phyloP scores from a whole-genome alignment of 2,888 invertebrate genomes.

The Phasia obesa region DNA sequence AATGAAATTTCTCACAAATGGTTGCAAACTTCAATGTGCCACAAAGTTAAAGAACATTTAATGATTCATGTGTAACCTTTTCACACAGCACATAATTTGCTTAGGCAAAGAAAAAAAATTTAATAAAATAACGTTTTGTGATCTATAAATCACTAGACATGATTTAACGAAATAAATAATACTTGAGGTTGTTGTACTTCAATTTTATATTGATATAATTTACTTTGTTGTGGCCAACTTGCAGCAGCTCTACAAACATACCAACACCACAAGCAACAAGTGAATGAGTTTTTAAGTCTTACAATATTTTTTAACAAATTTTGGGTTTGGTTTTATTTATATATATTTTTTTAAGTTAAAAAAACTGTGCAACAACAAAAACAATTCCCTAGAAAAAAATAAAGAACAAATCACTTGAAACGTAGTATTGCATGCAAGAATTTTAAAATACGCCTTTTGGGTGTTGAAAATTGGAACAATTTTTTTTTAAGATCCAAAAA shows the following conservation, averaged over 20 bases:
- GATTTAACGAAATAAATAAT: slow-evolving; percentile 28
- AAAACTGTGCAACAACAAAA: slow-evolving; percentile 23
- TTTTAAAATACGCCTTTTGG: slow-evolving; percentile 65
- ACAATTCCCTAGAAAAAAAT: slow-evolving; percentile 4
- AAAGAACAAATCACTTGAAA: slow-evolving; percentile 44
- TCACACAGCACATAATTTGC: slow-evolving; percentile 33
- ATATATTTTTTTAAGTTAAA: background rate
- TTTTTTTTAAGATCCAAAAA: slow-evolving; percentile 31
- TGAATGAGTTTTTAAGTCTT: slow-evolving; percentile 8
- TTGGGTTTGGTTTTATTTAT: slow-evolving; percentile 59
- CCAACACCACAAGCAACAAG: slow-evolving; percentile 20
- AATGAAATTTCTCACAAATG: slow-evolving; percentile 23
- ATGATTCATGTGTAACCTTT: slow-evolving; percentile 53
- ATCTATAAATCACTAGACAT: slow-evolving; percentile 54
- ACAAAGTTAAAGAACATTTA: slow-evolving; percentile 17
- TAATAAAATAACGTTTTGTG: slow-evolving; percentile 19
- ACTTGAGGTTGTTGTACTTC: slow-evolving; percentile 34
- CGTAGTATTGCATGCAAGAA: slow-evolving; percentile 63
- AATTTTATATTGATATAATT: slow-evolving; percentile 41
- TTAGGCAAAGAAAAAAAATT: background rate
- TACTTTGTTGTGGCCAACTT: slow-evolving; percentile 22
- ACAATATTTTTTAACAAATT: slow-evolving; percentile 49
- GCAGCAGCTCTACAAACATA: slow-evolving; percentile 9
- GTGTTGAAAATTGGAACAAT: slow-evolving; percentile 67
- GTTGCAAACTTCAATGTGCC: background rate